phyloP scores from a whole-genome alignment of 2,888 invertebrate genomes.

The Lobophora halterata region DNA sequence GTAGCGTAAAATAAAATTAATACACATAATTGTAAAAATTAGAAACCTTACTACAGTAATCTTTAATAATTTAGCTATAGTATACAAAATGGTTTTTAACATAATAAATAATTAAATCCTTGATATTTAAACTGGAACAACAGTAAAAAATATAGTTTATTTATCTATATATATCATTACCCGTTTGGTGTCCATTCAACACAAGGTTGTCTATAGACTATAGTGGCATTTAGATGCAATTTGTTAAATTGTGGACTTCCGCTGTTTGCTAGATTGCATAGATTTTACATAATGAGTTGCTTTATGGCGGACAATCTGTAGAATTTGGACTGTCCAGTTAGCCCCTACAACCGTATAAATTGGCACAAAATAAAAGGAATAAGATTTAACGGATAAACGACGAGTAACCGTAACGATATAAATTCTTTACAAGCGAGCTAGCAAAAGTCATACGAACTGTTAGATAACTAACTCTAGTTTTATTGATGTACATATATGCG shows the following conservation, averaged over 20 bases:
- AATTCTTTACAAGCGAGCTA: no score
- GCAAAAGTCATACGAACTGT: no score
- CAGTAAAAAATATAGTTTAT: conserved; percentile 19
- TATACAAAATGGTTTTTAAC: background rate
- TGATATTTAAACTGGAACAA: conserved; percentile 22
- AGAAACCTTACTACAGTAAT: background rate
- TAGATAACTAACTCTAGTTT: no score
- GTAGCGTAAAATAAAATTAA: no score
- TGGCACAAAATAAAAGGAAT: no score
- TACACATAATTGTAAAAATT: no score
- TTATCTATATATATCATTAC: no score
- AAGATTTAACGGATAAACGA: no score
- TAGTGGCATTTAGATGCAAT: conserved; percentile 28
- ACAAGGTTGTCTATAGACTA: conserved; percentile 20
- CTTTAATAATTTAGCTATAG: background rate
- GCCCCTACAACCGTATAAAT: conserved; percentile 2
- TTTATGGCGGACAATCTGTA: background rate
- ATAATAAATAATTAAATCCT: conserved; percentile 15
- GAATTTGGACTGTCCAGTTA: background rate
- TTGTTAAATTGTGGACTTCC: conserved; percentile 31
- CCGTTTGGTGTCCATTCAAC: conserved; percentile 4
- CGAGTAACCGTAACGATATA: no score
- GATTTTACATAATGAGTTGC: conserved; percentile 18
- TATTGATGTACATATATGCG: no score
- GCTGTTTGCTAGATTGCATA: conserved; percentile 17